Conservation (phyloP, 35 echinoderm and acorn worm genomes). For the Ophioderma brevispina region DNA sequence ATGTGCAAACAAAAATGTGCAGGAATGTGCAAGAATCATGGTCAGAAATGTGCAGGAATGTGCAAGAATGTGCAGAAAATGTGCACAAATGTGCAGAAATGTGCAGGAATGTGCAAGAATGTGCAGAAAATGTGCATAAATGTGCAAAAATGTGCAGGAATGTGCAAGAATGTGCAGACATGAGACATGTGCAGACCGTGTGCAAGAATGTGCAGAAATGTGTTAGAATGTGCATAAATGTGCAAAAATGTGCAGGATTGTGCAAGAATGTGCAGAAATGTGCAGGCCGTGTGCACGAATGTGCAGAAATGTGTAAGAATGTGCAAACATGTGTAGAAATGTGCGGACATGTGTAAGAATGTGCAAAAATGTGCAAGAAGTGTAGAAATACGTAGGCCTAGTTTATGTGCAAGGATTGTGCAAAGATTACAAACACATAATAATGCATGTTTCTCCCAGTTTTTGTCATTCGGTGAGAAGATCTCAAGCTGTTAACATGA, state of each 20-base stretch:
- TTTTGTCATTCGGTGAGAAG: too few species aligned
- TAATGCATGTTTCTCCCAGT: too few species aligned
- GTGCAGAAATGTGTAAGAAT: neutral
- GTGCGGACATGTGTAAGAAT: neutral
- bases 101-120: conserved; percentile 1
- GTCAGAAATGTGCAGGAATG: neutral
- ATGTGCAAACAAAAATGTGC: neutral
- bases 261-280: neutral
- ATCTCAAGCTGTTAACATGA: too few species aligned
- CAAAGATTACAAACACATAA: too few species aligned
- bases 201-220: neutral
- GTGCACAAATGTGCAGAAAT: neutral
- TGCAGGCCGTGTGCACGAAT: neutral
- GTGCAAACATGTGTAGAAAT: neutral
- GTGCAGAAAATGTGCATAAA: conserved; percentile 1
- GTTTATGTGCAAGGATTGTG: neutral
- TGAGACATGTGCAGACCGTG: too few species aligned
- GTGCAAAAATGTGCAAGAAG: neutral
- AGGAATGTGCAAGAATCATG: neutral
- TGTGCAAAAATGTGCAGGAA: neutral
- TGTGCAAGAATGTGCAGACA: neutral
- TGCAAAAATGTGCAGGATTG: neutral
- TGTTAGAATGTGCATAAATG: neutral
- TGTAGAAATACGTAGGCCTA: too few species aligned
- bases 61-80: neutral